Evolutionary conservation across 2,888 invertebrate genomes (phyloP), one percentile per base, ranked within the genome.

Genomic region (Serrognathus titanus): DNA sequence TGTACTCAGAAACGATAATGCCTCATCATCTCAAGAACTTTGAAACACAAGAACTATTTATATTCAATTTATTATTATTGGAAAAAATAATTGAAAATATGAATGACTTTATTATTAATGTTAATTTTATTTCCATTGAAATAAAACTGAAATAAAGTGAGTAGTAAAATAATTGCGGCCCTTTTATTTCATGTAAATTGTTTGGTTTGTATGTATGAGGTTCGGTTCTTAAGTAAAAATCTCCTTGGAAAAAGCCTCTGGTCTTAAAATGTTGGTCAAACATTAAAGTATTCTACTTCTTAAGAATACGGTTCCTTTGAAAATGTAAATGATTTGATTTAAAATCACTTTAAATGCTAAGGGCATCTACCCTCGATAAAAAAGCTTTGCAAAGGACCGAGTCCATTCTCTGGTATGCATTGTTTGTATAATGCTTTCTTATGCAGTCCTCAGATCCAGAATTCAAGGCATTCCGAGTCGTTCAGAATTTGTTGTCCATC

Each of bases 361-460:
- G 71, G 70, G 73, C 69, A 64, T 71, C 67, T 59, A 58, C 58
- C 58, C 58, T 58, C 55, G 48, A 50, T 56, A 60, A 63, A 63
- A 65, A 60, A 61, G 62, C 60, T 58, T 57, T 54, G 47, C 50
- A 59, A 59, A 53, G 58, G 60, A 57, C 61, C 61, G 59, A 62
- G 61, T 64, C 64, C 62, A 61, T 67, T 70, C 69, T 68, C 58
- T 55, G 66, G 68, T 64, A 64, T 66, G 71, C 73, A 74, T 75
- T 75, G 74, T 75, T 74, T 75, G 75, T 71, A 68, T 70, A 74
- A 73, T 73, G 67, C 70, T 72, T 73, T 74, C 71, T 73, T 73
- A 72, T 74, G 72, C 74, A 69, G 71, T 67, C 70, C 67, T 66
- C 57, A 48, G 58, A 51, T 58, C 58, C 55, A 58, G 58, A 58